Evolutionary conservation across 2,888 invertebrate genomes (phyloP).

Genomic region (Patella depressa): DNA sequence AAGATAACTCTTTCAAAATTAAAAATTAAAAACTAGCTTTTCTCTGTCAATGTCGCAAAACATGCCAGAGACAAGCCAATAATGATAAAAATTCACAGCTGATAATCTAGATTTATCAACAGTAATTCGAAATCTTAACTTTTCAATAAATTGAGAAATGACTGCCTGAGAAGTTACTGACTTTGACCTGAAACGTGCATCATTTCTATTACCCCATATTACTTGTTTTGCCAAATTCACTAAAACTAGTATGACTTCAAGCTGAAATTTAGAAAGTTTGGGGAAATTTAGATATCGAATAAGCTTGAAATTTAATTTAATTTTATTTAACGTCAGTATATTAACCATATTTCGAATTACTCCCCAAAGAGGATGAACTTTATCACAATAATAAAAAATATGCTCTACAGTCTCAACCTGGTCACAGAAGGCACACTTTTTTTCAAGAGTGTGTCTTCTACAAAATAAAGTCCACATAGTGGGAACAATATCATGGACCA

Average conservation of each 20-base stretch:
- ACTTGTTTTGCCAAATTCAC: background rate
- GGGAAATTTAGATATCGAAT: background rate
- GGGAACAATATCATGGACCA: conserved; percentile 5
- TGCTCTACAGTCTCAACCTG: background rate
- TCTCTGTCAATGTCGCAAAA: too few species aligned
- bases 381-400: background rate
- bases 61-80: background rate
- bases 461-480: background rate
- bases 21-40: too few species aligned
- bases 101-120: too few species aligned
- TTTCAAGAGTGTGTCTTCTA: background rate
- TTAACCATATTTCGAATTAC: background rate
- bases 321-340: background rate
- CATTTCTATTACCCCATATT: background rate
- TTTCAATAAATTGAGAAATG: too few species aligned
- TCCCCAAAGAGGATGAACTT: background rate
- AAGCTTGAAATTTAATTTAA: background rate
- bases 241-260: background rate
- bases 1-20: too few species aligned
- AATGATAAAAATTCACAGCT: too few species aligned
- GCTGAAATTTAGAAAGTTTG: background rate
- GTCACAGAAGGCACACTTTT: background rate
- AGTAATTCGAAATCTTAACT: too few species aligned
- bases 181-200: background rate
- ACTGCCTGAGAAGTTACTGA: too few species aligned